Evolutionary conservation across 2,113 vertebrate species (phyloP).

Genomic region (Nematolebias whitei): DNA sequence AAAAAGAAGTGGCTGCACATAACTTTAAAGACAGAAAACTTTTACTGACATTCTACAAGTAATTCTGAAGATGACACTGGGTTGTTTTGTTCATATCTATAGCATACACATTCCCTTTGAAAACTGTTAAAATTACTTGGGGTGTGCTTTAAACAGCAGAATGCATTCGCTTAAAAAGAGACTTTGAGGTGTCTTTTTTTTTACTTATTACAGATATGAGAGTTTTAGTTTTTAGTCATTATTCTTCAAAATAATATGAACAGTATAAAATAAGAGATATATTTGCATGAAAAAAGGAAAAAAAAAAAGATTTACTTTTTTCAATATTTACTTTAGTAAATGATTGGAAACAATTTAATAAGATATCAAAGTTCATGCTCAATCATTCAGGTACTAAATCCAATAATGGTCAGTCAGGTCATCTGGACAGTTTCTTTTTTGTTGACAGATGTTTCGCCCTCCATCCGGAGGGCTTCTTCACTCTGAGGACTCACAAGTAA

Average conservation of each 20-base stretch:
- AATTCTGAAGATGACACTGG: not conserved
- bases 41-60: not conserved
- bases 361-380: too few species aligned
- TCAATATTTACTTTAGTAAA: too few species aligned
- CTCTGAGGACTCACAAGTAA: too few species aligned
- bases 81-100: not conserved
- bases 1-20: conserved; percentile 1
- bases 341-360: too few species aligned
- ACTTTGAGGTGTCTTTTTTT: not conserved
- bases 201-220: not conserved
- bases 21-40: not conserved
- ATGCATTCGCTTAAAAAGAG: not conserved
- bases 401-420: too few species aligned
- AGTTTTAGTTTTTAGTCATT: not conserved
- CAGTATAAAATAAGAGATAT: not conserved
- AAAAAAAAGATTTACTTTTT: not conserved
- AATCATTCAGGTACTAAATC: too few species aligned
- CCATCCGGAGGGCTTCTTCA: too few species aligned
- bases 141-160: not conserved
- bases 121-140: not conserved
- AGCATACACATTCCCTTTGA: not conserved
- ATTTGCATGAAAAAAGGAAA: not conserved
- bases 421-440: too few species aligned
- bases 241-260: not conserved
- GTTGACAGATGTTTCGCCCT: too few species aligned